Evolutionary conservation across 1,140 invertebrate genomes (phyloP), one percentile per base, ranked within the genome.

Genomic region (Neodiprion virginianus): DNA sequence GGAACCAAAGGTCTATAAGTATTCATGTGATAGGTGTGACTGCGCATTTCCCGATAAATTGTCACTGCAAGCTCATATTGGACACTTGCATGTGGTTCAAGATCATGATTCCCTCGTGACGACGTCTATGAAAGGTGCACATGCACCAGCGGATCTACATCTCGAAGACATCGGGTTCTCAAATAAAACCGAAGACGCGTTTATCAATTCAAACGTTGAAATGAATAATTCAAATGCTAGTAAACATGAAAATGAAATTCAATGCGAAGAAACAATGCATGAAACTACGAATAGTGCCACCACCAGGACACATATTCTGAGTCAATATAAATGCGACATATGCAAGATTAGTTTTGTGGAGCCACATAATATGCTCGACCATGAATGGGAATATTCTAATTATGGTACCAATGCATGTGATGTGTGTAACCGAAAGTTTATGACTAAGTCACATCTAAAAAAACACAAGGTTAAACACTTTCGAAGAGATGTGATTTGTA

Each of bases 381-480:
- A 61, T 17, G 53, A 61, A 61, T 61, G 53, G 53, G 53, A 61
- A 61, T 61, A 14, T 61, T 61, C 53, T 61, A 61, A 61, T 61
- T 12, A 61, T 12, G 53, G 53, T 17, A 61, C 53, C 53, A 14
- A 61, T 17, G 53, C 53, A 3, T 61, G 53, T 61, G 7, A 61
- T 17, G 53, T 61, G 5, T 61, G 53, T 61, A 61, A 61, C n/a
- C 53, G 53, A 61, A 61, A 61, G 0, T 61, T 61, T 17, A 61
- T 61, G 53, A 61, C 53, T 61, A 17, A 61, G 11, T 8, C 5
- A 8, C 53, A 61, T 61, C 53, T 61, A 8, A 8, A 61, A 8
- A 61, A 61, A 14, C 53, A 61, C 53, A 61, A 5, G n/a, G n/a
- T 61, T 8, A 61, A 61, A 61, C 53, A 61, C n/a, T 40, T 40